Evolutionary conservation across 92 coral and sea anemone species (phyloP).

Genomic region (Parazoanthus darwini): DNA sequence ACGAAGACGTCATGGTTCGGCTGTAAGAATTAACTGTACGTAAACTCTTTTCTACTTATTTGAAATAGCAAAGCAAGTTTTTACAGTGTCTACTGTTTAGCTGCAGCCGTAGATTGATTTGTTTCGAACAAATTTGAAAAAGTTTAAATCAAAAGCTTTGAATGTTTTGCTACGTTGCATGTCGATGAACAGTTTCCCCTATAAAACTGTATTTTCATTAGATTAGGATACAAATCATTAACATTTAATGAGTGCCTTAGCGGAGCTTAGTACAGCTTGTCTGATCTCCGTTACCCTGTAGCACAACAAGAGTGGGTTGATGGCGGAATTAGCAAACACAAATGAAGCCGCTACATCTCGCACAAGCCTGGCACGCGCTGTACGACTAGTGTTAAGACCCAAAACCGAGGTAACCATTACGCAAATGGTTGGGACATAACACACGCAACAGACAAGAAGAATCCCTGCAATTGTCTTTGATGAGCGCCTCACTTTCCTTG

Average conservation of each 20-base stretch:
- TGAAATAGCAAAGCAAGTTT: too few relatives aligned
- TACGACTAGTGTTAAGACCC: background rate
- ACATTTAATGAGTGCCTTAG: background rate
- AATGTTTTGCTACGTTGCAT: too few relatives aligned
- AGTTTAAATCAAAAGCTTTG: too few relatives aligned
- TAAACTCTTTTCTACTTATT: too few relatives aligned
- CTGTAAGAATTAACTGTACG: too few relatives aligned
- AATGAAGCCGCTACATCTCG: slow-evolving; percentile 32
- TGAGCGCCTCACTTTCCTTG: slow-evolving; percentile 19
- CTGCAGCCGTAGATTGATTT: too few relatives aligned
- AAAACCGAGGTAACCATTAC: slow-evolving; percentile 11
- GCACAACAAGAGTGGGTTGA: slow-evolving; percentile 31
- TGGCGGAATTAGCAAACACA: slow-evolving; percentile 20
- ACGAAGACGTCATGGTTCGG: too few relatives aligned
- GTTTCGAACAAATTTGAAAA: too few relatives aligned
- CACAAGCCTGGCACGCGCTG: background rate
- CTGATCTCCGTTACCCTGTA: slow-evolving; percentile 26
- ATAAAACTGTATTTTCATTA: too few relatives aligned
- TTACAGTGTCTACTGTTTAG: too few relatives aligned
- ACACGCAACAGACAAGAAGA: slow-evolving; percentile 3
- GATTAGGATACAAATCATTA: too few relatives aligned
- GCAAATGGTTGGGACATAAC: slow-evolving; percentile 23
- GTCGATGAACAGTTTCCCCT: too few relatives aligned
- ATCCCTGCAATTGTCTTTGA: slow-evolving; percentile 30
- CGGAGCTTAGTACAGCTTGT: slow-evolving; percentile 1